Evolutionary conservation across 2,113 vertebrate species (phyloP).

Genomic region (Lepisosteus oculatus): DNA sequence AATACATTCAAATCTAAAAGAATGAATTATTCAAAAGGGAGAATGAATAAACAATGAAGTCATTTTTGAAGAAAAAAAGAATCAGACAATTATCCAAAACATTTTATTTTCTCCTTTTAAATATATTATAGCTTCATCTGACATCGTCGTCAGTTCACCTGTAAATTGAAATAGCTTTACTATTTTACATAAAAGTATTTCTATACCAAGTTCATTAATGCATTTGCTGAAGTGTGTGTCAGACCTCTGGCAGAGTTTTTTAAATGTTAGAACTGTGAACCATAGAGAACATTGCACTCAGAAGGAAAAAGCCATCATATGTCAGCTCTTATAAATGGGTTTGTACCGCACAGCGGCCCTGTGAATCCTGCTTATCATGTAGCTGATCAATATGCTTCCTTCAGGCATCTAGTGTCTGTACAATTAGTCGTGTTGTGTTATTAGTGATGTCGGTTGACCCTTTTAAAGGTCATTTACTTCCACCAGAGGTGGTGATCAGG

Average conservation of each 20-base stretch:
- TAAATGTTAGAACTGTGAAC: background rate
- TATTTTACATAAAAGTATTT: no score
- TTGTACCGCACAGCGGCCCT: background rate
- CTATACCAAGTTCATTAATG: no score
- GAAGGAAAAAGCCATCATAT: background rate
- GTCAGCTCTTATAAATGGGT: background rate
- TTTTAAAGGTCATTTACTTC: slow-evolving; percentile 10
- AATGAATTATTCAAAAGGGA: no score
- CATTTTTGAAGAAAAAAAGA: no score
- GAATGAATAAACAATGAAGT: no score
- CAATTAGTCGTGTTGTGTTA: slow-evolving; percentile 4
- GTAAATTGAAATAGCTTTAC: no score
- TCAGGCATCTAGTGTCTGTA: background rate
- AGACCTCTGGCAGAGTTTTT: background rate
- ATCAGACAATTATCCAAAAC: no score
- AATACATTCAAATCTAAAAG: no score
- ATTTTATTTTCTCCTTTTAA: no score
- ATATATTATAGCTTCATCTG: no score
- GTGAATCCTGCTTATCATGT: background rate
- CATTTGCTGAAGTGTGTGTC: no score
- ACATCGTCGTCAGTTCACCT: no score
- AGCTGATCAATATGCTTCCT: background rate
- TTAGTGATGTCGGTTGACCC: background rate
- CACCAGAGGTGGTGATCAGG: background rate
- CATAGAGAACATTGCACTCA: background rate